Evolutionary conservation across 2,113 vertebrate genomes (phyloP), one percentile per base, ranked within the genome.

Genomic region (Mixornis gularis): DNA sequence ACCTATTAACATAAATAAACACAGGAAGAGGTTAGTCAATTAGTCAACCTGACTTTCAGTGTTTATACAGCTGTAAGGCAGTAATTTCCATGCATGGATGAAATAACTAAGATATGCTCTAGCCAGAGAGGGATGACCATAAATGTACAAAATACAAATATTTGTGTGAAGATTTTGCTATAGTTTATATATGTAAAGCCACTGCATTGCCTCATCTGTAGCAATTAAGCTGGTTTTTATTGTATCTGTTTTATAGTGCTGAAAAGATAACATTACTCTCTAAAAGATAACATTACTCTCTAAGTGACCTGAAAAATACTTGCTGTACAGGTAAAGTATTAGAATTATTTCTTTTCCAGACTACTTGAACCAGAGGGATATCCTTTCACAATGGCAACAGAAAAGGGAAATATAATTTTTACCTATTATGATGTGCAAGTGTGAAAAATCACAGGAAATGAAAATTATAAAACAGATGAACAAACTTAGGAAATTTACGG

Each of bases 51-150:
- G 72, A 86, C 86, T 94, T 89, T 63, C 41, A 60, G 22, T 90
- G 90, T 76, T 95, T 93, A 83, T 78, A 80, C 72, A 94, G 72
- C 85, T 92, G 60, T 74, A 77, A 93, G 52, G 62, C 52, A 95
- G 27, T 48, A 70, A 88, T 93, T 93, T 87, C 72, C 15, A 52
- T 68, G 36, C 52, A 71, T 46, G 52, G 69, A 48, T 66, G 48
- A 80, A 85, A 85, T 74, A 73, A 80, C 12, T 71, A 81, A 79
- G 59, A 85, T 72, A 85, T 36, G 11, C 14, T 81, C 38, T 38
- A 79, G 34, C 18, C 34, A 85, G 49, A 79, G 26, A 82, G 10
- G 5, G 11, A 38, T 11, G 58, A 51, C 4, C 40, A 56, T 58
- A 87, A 80, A 49, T 19, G 9, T 36, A 64, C 26, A 90, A 82